Evolutionary conservation across 2,888 invertebrate genomes (phyloP).

Genomic region (Trissonchulus sp.): DNA sequence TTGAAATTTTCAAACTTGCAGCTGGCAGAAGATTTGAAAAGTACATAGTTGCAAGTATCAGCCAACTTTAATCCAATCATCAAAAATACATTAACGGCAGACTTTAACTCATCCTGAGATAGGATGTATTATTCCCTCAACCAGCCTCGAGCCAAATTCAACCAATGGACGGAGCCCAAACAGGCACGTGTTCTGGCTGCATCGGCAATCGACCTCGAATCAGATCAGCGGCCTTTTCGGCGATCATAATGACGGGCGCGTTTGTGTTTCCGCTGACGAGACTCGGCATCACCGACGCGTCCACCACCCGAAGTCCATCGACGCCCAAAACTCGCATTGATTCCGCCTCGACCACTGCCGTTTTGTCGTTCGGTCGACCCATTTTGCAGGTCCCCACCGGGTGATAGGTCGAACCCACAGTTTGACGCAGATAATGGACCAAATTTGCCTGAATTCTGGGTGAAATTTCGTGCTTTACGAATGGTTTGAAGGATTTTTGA

Average conservation of each 20-base stretch:
- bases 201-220: conserved; percentile 48
- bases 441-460: conserved; percentile 37
- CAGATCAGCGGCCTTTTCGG: conserved; percentile 57
- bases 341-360: conserved; percentile 65
- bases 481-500: conserved; percentile 46
- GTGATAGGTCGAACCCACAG: conserved; percentile 65
- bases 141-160: too few relatives aligned
- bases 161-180: too few relatives aligned
- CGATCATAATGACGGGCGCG: conserved; percentile 57
- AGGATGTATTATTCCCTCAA: too few relatives aligned
- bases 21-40: too few relatives aligned
- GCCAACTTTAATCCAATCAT: too few relatives aligned
- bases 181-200: neutral
- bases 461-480: conserved; percentile 43
- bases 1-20: too few relatives aligned
- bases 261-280: conserved; percentile 69
- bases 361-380: conserved; percentile 54
- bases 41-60: too few relatives aligned
- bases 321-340: conserved; percentile 60
- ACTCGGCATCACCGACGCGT: conserved; percentile 72
- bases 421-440: conserved; percentile 50
- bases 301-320: conserved; percentile 65
- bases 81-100: too few relatives aligned
- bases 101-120: too few relatives aligned
- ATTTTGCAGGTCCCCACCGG: conserved; percentile 72